These are phyloP conservation scores for Orchestes rusci DNA, from an alignment of 2,888 invertebrate species.

Conservation along the genomic window DNA sequence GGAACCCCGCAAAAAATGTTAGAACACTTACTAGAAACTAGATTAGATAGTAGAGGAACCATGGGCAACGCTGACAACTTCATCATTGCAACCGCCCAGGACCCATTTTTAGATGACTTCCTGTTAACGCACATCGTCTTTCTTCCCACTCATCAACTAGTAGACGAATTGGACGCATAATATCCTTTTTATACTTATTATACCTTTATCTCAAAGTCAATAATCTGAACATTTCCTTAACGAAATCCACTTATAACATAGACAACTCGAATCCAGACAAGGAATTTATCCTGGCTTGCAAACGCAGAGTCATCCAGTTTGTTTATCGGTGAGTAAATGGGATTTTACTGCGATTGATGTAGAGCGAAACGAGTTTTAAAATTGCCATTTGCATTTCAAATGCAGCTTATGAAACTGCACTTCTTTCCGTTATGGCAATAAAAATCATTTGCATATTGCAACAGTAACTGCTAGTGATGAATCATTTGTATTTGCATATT, in stretches of 20 bases:
- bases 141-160: slow-evolving; percentile 68
- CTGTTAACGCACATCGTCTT: slow-evolving; percentile 76
- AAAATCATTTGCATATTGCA: no score
- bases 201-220: no score
- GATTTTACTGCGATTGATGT: not conserved
- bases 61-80: slow-evolving; percentile 45
- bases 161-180: slow-evolving; percentile 66
- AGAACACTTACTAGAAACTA: slow-evolving; percentile 75
- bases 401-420: no score
- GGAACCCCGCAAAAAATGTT: slow-evolving; percentile 81
- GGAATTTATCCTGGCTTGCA: slow-evolving; percentile 61
- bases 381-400: no score
- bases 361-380: not conserved
- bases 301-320: slow-evolving; percentile 70
- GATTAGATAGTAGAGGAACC: slow-evolving; percentile 57
- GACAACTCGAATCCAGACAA: slow-evolving; percentile 54
- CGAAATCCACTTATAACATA: slow-evolving; percentile 49
- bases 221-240: no score
- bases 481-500: no score
- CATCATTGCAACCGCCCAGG: slow-evolving; percentile 45
- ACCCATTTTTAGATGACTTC: slow-evolving; percentile 76
- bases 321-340: slow-evolving; percentile 48
- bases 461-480: no score
- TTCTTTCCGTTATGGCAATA: no score
- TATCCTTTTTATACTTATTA: slow-evolving; percentile 57